phyloP scores from a whole-genome alignment of 2,113 vertebrate species.

The Cyanistes caeruleus region DNA sequence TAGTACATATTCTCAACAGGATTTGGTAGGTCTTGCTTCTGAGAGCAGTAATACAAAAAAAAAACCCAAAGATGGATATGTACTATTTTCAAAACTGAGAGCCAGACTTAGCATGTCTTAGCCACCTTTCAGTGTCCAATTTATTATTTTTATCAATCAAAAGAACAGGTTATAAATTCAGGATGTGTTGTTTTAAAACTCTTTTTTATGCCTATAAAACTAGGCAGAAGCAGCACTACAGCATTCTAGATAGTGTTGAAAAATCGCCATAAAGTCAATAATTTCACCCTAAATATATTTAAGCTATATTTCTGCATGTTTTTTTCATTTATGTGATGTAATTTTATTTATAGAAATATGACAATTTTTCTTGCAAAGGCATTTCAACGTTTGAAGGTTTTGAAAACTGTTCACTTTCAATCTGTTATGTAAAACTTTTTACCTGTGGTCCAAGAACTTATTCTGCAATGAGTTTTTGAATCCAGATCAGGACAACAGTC shows the following conservation, averaged over 20 bases:
- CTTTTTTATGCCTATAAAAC: background rate
- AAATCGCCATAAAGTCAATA: background rate
- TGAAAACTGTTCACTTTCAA: background rate
- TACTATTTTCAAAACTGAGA: background rate
- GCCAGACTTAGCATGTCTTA: background rate
- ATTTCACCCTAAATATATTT: background rate
- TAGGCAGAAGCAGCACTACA: background rate
- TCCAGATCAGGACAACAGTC: background rate
- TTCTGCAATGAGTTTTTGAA: background rate
- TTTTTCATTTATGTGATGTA: background rate
- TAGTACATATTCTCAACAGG: background rate
- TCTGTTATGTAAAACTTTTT: background rate
- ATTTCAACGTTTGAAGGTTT: background rate
- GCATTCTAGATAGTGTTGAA: background rate
- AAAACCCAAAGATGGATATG: accelerated
- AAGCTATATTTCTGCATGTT: background rate
- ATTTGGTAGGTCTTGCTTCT: background rate
- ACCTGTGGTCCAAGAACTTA: background rate
- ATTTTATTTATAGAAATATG: background rate
- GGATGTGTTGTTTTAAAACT: background rate
- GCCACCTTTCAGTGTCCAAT: background rate
- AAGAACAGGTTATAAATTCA: background rate
- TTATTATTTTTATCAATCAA: background rate
- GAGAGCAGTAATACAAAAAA: background rate
- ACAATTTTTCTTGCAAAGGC: background rate